These are phyloP conservation scores for Thymallus thymallus DNA, from an alignment of 2,113 vertebrate species.

Conservation along the genomic window DNA sequence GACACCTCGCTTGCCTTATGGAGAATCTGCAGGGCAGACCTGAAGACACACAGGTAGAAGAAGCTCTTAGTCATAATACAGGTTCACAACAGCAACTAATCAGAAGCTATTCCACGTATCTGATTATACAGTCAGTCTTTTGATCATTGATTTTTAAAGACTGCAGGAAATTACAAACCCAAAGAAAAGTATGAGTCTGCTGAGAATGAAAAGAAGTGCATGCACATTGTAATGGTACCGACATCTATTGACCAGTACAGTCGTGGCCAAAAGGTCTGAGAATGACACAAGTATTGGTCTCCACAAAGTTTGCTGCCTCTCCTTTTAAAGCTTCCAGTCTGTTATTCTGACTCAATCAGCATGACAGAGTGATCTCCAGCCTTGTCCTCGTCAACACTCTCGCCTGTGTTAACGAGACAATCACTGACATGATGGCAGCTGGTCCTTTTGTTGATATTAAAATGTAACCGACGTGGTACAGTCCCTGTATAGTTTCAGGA, in stretches of 20 bases:
- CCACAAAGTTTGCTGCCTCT: no score
- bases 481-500: background rate
- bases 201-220: background rate
- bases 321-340: no score
- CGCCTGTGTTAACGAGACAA: no score
- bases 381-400: no score
- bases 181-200: background rate
- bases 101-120: background rate
- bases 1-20: slow-evolving; percentile 95
- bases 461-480: background rate
- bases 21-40: slow-evolving; percentile 95
- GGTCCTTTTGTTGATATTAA: background rate
- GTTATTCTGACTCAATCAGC: no score
- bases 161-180: background rate
- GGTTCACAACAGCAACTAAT: background rate
- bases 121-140: background rate
- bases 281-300: no score
- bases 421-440: no score
- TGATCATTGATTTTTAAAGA: background rate
- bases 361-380: no score
- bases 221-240: background rate
- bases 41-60: slow-evolving; percentile 48
- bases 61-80: background rate
- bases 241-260: slow-evolving; percentile 12
- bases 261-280: no score